Base-by-base conservation (phyloP, 2,888 invertebrate species). In the Crossocerus cetratus region DNA sequence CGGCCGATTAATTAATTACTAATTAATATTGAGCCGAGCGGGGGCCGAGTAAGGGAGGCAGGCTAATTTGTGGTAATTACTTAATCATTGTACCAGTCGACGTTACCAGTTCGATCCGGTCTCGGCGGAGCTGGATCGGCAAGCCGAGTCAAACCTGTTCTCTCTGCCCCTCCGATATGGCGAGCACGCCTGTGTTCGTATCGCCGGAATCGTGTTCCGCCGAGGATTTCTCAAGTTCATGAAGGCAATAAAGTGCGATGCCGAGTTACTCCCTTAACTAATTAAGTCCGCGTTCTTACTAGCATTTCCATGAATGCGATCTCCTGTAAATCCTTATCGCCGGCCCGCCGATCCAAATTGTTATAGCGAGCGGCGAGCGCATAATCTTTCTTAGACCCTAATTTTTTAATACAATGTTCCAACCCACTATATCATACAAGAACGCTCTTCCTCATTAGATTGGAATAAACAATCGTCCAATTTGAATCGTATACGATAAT, bases 61-160 rank as follows among this genome's bases (percentile, higher is more conserved):
- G 69, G 66, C 72, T 69, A 82, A 82, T 82, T 82, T 78, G 74
- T 61, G 74, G 71, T 78, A 78, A 80, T 82, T 80, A 78, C 81
- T 82, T 82, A 82, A 82, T 81, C 78, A 74, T 58, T 54, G 68
- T 18, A 59, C 56, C 49, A 56, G 44, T 42, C 59, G 58, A 65
- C 66, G 45, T 65, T 64, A 62, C 55, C n/a, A 49, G 49, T 49
- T n/a, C n/a, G 49, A 49, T 49, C 62, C 57, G 55, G 73, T 69
- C 65, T 60, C 65, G 5, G 49, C 49, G 49, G 32, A 49, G 49
- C 54, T 66, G 72, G 72, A 76, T 74, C 70, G 67, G 63, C 57
- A 64, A 71, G 32, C 65, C 60, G 53, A 79, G 72, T 72, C 53
- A 78, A 81, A 82, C 81, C 80, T 82, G 82, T 82, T 82, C 64